Conservation (phyloP, 2,797 vertebrate genomes). For the Mormyrus proboscirostris region DNA sequence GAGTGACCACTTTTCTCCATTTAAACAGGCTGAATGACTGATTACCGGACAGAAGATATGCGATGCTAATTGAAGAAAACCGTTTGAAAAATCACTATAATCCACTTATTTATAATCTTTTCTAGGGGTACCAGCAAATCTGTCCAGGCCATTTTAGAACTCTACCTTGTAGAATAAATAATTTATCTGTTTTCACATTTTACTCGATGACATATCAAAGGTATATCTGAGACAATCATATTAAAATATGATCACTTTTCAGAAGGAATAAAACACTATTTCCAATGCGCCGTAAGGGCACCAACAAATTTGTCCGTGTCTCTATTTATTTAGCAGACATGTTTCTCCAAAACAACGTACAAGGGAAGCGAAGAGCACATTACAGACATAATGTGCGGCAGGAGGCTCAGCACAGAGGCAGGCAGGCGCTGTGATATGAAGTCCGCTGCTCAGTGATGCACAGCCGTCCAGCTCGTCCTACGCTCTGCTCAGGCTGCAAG, state of each 20-base stretch:
- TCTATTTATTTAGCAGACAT: background rate
- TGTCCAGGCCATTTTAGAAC: background rate
- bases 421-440: background rate
- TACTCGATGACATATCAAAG: background rate
- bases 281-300: background rate
- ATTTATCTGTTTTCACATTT: background rate
- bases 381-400: background rate
- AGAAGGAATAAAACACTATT: background rate
- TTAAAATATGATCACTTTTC: background rate
- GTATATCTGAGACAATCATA: background rate
- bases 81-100: background rate
- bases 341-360: background rate
- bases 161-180: background rate
- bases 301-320: background rate
- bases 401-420: background rate
- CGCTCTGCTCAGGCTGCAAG: slow-evolving; percentile 23
- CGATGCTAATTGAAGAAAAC: background rate
- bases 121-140: background rate
- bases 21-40: background rate
- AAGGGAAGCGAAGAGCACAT: background rate
- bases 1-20: background rate
- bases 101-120: background rate
- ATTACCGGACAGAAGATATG: background rate
- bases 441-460: background rate
- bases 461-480: background rate